Evolutionary conservation across 2,113 vertebrate species (phyloP).

Genomic region (Sturnus vulgaris): DNA sequence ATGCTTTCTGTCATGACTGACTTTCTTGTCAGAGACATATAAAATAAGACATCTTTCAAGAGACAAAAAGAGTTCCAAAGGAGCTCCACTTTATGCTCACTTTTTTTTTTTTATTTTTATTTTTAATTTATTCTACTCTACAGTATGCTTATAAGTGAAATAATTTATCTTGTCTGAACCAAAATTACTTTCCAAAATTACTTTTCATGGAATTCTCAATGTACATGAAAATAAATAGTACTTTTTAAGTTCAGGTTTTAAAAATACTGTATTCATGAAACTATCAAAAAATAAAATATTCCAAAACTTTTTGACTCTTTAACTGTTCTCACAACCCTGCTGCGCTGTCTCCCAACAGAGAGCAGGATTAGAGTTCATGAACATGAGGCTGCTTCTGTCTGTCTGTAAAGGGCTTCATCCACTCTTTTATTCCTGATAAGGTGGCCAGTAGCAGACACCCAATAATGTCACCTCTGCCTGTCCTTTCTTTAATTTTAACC

Average conservation of each 20-base stretch:
- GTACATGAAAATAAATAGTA: not conserved
- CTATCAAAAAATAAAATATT: not conserved
- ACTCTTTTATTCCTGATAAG: not conserved
- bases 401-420: not conserved
- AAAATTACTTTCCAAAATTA: not conserved
- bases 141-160: not conserved
- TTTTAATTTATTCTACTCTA: not conserved
- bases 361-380: not conserved
- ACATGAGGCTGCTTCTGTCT: not conserved
- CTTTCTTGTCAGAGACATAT: not conserved
- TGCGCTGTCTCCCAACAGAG: not conserved
- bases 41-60: not conserved
- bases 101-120: not conserved
- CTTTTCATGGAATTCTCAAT: not conserved
- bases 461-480: not conserved
- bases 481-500: not conserved
- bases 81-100: fast-evolving
- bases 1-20: not conserved
- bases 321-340: not conserved
- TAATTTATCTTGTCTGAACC: not conserved
- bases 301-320: not conserved
- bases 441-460: not conserved
- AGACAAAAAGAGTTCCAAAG: not conserved
- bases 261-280: not conserved
- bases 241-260: not conserved